A percentile compares a stretch with the other conserved stretches of the same genome.
Conservation (phyloP, 1,140 invertebrate species). For the Lucilia cuprina region DNA sequence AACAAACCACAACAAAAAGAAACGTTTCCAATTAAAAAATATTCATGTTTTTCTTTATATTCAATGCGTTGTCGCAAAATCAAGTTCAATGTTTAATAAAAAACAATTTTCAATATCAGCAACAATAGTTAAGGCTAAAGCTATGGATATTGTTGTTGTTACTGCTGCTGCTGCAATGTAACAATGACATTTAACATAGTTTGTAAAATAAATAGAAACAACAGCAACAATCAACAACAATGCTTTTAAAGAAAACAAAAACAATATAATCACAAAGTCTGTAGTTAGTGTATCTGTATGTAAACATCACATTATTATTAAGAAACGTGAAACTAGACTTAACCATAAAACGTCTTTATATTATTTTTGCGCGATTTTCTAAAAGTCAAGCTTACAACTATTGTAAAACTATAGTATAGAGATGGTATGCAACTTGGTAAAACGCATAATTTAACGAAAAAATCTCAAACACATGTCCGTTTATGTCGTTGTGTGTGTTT, state of each 20-base stretch:
- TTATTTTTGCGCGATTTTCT: background rate
- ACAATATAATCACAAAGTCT: background rate
- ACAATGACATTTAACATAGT: constrained; percentile 32
- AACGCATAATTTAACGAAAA: constrained; percentile 22
- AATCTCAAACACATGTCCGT: background rate
- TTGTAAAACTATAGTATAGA: background rate
- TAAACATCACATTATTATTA: background rate
- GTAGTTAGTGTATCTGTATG: background rate
- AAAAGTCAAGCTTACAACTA: background rate
- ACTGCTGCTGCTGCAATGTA: background rate
- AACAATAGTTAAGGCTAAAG: background rate
- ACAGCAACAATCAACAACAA: background rate
- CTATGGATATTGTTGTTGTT: background rate
- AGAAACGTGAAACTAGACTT: background rate
- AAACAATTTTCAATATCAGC: background rate
- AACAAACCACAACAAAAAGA: background rate
- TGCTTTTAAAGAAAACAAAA: background rate
- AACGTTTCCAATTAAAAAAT: background rate
- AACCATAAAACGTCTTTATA: background rate
- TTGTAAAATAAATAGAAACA: background rate
- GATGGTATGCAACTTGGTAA: background rate
- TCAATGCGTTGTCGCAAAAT: background rate
- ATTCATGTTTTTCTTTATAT: background rate
- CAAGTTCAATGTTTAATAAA: constrained; percentile 23
- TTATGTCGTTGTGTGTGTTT: background rate